Evolutionary conservation across 2,113 vertebrate genomes (phyloP), one percentile per base, ranked within the genome.

Genomic region (Struthio camelus): DNA sequence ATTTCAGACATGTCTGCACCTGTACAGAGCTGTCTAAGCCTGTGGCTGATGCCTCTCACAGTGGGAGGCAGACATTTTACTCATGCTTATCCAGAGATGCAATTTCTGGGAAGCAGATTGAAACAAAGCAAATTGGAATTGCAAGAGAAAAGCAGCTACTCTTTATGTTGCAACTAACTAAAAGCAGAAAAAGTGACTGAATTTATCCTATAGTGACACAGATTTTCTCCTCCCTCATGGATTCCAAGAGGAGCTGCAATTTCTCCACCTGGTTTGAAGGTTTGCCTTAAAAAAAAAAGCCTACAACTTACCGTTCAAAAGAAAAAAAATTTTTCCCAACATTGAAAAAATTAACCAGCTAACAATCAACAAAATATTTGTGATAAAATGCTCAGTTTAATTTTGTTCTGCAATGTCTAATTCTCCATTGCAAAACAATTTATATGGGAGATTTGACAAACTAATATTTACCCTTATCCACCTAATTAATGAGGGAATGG

Each of bases 371-470:
- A 87, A 67, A 18, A 51, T 87, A 79, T 88, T 70, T 78, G 36
- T 53, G 67, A 40, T 53, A 36, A 84, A 44, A 48, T 62, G 71
- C 64, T 15, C 54, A 18, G 36, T 62, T 53, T 2, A 6, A 48
- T 82, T 82, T 87, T 70, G 27, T 64, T 80, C 85, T 0, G 0
- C 59, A 80, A 22, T 77, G 0, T 0, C 59, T 59, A 69, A 69
- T 23, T 94, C 90, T 58, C 80, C 46, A 46, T 64, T 83, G 59
- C 66, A 93, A 80, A 91, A 85, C 14, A 80, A 82, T 53, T 85
- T 54, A 36, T 22, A 62, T 4, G 44, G 82, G 46, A 93, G 65
- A 32, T 24, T 75, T 85, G 34, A 32, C 44, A 87, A 50, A 7
- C 32, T 65, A 51, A 32, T 76, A 54, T 67, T 92, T 85, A 87